Base-by-base conservation (phyloP, 2,888 invertebrate genomes). In the Hirtodrosophila trivittata region DNA sequence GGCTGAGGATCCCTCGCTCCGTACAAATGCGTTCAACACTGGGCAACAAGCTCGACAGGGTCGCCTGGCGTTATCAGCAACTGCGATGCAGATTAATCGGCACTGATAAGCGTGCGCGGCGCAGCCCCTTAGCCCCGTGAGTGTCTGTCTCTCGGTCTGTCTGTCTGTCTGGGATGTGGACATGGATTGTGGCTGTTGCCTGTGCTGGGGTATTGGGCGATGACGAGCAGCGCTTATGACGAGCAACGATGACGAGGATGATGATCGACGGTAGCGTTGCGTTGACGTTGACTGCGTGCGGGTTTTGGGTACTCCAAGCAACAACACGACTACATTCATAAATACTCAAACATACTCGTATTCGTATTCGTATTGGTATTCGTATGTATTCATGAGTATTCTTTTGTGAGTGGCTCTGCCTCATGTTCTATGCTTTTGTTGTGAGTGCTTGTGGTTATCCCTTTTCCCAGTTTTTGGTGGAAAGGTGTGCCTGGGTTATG, bases 41-140 rank as follows among this genome's bases (percentile, higher is more conserved):
- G 50, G 30, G 55, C 56, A 51, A 66, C 73, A 73, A 75, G 73
- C 71, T 71, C 63, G 60, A 51, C 50, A 59, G 84, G 76, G 76
- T 83, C 84, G 84, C 80, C 80, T 52, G 57, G 71, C 64, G 63
- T 88, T 87, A 87, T 87, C 87, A 88, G 86, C 67, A 81, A 74
- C 66, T 58, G 68, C 70, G 88, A 87, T 89, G 89, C 67, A 78
- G 89, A 89, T 89, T 87, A 88, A 88, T 89, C 87, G 78, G 60
- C 56, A 57, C 70, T 78, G 89, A 89, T 89, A 89, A 88, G 75
- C 35, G 56, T 71, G 5, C 70, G 68, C 66, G 54, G 72, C 71
- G 69, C 75, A 75, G 69, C 65, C 55, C 54, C 32, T 16, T 63
- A 45, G 70, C 60, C 64, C 67, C 42, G 60, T 51, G 57, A 68